Base-by-base conservation (phyloP, 2,113 vertebrate genomes). In the Anguilla japonica region DNA sequence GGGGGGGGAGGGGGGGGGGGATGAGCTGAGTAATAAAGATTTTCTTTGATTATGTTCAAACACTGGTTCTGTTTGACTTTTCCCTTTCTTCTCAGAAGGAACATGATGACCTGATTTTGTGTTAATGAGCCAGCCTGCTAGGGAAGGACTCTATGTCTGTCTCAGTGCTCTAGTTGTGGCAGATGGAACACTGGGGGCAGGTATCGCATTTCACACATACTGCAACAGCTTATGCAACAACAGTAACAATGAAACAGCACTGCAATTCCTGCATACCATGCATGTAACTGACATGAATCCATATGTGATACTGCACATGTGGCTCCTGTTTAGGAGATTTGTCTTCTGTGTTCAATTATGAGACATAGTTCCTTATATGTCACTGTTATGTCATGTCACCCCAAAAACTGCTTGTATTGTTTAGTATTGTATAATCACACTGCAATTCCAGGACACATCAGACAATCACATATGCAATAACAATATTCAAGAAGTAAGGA, bases 41-140 rank as follows among this genome's bases (percentile, higher is more conserved):
- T 7, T 29, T 39, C 60, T 56, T 71, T 79, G 90, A 92, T 91
- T 92, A 91, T 84, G 67, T 89, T 86, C 18, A 39, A 9, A 39
- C 34, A 2, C 6, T 41, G 79, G 34, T 41, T n/a, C 34, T 80
- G 34, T 18, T 79, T 85, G 79, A 86, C 67, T 57, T 90, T 88
- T 83, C 43, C 75, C 89, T 86, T 91, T 53, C 50, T 53, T 79
- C 26, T 86, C 83, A 83, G 79, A 86, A 85, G 85, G 80, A 85
- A 50, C 87, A 86, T 57, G 81, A 79, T 87, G 71, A 88, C 83
- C 87, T 41, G 83, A 78, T 91, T 88, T 82, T n/a, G 41, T 15
- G 80, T 63, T 20, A 78, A 34, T 43, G 89, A 89, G 83, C 79
- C 78, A 82, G 83, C 2, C 20, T 79, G 84, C 56, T 67, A 22